phyloP scores from a whole-genome alignment of 2,113 vertebrate genomes.

The Pteropus alecto region DNA sequence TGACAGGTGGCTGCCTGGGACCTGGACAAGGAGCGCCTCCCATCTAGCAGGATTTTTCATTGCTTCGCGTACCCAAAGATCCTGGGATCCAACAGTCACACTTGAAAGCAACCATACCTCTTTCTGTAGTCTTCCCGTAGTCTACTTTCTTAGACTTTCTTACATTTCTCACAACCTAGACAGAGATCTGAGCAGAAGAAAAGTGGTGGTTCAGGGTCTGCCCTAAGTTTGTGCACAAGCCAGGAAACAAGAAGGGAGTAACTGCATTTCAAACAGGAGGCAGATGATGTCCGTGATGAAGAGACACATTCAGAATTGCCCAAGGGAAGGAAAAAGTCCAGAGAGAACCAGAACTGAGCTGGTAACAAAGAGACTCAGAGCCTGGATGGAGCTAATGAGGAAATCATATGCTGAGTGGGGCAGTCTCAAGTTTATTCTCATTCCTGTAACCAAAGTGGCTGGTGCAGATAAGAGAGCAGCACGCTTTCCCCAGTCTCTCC shows the following conservation, averaged over 20 bases:
- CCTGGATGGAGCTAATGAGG: background rate
- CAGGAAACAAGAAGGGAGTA: background rate
- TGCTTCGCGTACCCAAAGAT: background rate
- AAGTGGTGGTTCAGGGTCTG: background rate
- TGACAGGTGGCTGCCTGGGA: background rate
- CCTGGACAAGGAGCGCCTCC: background rate
- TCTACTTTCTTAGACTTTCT: background rate
- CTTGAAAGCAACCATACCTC: fast-evolving
- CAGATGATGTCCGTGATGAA: background rate
- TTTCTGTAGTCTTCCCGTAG: background rate
- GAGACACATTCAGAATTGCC: background rate
- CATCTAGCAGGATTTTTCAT: background rate
- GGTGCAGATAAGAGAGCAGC: background rate
- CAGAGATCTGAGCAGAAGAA: background rate
- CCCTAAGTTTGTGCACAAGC: background rate
- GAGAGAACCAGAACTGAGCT: background rate
- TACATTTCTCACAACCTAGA: background rate
- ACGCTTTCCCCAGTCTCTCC: no score
- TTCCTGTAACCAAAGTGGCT: background rate
- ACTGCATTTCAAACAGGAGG: background rate
- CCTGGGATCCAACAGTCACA: background rate
- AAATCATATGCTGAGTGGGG: background rate
- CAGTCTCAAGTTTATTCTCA: background rate
- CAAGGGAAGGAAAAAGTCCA: slow-evolving; percentile 13
- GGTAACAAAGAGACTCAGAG: background rate